A percentile compares a stretch with the other conserved stretches of the same genome.
Conservation (phyloP, 2,888 invertebrate genomes). For the Automeris io region DNA sequence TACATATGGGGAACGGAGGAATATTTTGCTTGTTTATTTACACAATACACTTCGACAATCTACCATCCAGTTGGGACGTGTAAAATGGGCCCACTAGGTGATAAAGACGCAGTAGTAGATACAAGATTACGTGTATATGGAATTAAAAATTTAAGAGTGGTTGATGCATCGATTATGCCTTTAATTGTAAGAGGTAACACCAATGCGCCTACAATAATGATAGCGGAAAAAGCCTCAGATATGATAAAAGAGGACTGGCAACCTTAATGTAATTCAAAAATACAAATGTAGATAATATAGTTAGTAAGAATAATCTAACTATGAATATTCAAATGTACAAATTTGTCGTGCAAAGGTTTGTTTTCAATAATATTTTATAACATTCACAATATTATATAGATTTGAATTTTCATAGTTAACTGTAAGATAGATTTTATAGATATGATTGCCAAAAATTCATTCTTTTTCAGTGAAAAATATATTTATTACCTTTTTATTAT, state of each 20-base stretch:
- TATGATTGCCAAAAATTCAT: background rate
- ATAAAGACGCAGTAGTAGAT: constrained; percentile 80
- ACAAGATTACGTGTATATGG: constrained; percentile 79
- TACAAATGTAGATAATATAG: background rate
- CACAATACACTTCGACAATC: constrained; percentile 82
- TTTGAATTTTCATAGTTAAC: background rate
- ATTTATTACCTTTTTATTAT: background rate
- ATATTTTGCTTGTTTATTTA: constrained; percentile 81
- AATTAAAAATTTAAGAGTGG: constrained; percentile 78
- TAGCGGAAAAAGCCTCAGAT: constrained; percentile 88
- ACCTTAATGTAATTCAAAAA: constrained; percentile 12
- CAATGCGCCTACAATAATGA: constrained; percentile 91
- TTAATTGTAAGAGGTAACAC: constrained; percentile 83
- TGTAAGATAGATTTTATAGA: background rate
- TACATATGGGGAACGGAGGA: constrained; percentile 78
- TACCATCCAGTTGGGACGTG: constrained; percentile 83
- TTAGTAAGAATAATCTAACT: background rate
- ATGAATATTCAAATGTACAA: background rate
- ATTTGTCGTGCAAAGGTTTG: too few species aligned
- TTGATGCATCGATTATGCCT: constrained; percentile 83
- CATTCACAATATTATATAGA: background rate
- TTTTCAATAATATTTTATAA: background rate
- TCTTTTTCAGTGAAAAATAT: background rate
- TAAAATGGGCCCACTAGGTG: constrained; percentile 82
- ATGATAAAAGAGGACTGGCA: constrained; percentile 79